Evolutionary conservation across 2,888 invertebrate genomes (phyloP), one percentile per base, ranked within the genome.

Genomic region (Nesidiocoris tenuis): DNA sequence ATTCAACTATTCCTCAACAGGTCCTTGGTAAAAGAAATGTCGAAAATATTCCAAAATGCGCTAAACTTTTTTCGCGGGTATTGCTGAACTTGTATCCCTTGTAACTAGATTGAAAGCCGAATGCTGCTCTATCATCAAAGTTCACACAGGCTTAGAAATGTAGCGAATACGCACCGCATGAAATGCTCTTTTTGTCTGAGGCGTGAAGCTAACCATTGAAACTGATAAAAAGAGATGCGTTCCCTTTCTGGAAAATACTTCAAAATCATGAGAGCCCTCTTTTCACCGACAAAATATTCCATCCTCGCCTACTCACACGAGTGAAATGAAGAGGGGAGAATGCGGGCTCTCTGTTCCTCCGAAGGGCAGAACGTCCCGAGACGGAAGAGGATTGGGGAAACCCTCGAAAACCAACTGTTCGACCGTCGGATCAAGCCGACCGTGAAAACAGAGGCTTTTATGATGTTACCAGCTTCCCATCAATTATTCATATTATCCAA

Each of bases 381-480:
- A n/a, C n/a, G n/a, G n/a, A n/a, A n/a, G 54, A 39, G 19, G 66
- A 25, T 21, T 1, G 71, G 9, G 25, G 61, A 55, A n/a, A 19
- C 71, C 24, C 71, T 71, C 71, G 71, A 71, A 61, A 61, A 71
- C 71, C 71, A 71, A 71, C 71, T 71, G 71, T 71, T 71, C 71
- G 16, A 24, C 17, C 16, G 70, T 24, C 25, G 22, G 39, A 25
- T n/a, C 19, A 65, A 65, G 65, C 25, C 61, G 19, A 63, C 61
- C 72, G 72, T 72, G 72, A 72, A 72, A 72, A 72, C 72, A 61
- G 61, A 72, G 39, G 72, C 72, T 72, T 72, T 72, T 72, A 72
- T 72, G 63, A 39, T 72, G 72, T 61, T 70, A 24, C 70, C 39
- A 61, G 72, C 39, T 39, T 39, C 72, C 22, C 21, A 22, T 72